phyloP scores from a whole-genome alignment of 2,888 invertebrate genomes.

The Monochamus alternatus region DNA sequence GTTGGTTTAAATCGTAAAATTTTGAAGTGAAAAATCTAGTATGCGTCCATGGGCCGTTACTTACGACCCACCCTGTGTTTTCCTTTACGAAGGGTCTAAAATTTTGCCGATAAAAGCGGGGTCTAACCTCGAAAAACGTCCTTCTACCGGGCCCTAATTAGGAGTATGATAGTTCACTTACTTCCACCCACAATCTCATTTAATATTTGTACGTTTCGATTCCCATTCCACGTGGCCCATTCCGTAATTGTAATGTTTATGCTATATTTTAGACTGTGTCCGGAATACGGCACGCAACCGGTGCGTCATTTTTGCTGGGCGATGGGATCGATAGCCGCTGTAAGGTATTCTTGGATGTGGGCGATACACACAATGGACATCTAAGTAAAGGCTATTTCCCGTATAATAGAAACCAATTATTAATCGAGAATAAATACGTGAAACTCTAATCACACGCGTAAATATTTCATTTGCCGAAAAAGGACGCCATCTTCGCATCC shows the following conservation, averaged over 20 bases:
- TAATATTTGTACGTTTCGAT: slow-evolving; percentile 39
- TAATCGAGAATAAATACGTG: slow-evolving; percentile 33
- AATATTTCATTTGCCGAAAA: slow-evolving; percentile 23
- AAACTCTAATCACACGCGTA: slow-evolving; percentile 13
- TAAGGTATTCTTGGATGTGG: slow-evolving; percentile 38
- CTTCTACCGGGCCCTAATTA: background rate
- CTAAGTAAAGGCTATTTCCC: slow-evolving; percentile 35
- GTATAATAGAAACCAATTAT: slow-evolving; percentile 33
- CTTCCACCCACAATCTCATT: slow-evolving; percentile 35
- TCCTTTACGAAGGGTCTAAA: too few species aligned
- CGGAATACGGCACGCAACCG: slow-evolving; percentile 59
- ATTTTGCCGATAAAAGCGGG: too few species aligned
- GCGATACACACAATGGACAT: slow-evolving; percentile 40
- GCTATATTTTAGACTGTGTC: slow-evolving; percentile 50
- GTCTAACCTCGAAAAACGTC: too few species aligned
- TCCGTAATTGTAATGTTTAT: slow-evolving; percentile 50
- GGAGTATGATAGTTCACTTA: slow-evolving; percentile 24
- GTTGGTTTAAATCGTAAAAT: too few species aligned
- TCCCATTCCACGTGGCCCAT: slow-evolving; percentile 50
- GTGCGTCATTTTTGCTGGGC: slow-evolving; percentile 63
- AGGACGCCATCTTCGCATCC: background rate
- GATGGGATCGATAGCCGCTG: slow-evolving; percentile 54
- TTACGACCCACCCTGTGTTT: too few species aligned
- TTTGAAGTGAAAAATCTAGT: too few species aligned
- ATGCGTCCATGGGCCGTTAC: too few species aligned